phyloP scores from a whole-genome alignment of 2,888 invertebrate species.

The Orthonevra nobilis region DNA sequence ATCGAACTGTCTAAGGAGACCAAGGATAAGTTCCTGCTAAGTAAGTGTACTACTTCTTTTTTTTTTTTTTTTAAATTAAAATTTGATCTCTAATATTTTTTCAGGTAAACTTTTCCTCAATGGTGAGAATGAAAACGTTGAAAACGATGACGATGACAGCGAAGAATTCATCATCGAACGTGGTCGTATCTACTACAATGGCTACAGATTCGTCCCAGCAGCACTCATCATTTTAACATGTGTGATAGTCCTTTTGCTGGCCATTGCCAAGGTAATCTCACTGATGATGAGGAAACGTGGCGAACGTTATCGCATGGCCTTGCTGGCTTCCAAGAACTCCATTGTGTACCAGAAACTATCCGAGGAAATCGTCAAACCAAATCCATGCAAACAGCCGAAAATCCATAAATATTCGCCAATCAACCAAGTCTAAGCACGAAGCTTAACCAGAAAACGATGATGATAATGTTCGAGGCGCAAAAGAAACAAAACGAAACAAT shows the following conservation, averaged over 20 bases:
- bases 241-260: conserved; percentile 82
- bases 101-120: conserved; percentile 75
- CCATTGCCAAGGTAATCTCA: conserved; percentile 82
- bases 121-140: conserved; percentile 72
- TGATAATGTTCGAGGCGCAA: conserved; percentile 58
- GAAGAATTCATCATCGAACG: conserved; percentile 79
- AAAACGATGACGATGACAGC: conserved; percentile 71
- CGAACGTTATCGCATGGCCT: conserved; percentile 80
- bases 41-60: conserved; percentile 72
- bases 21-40: conserved; percentile 75
- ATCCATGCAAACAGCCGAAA: conserved; percentile 83
- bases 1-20: conserved; percentile 76
- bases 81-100: conserved; percentile 3
- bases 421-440: conserved; percentile 79
- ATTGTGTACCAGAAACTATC: conserved; percentile 89
- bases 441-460: conserved; percentile 12
- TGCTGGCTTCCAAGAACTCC: conserved; percentile 79
- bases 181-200: conserved; percentile 79
- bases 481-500: conserved; percentile 48
- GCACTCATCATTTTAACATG: conserved; percentile 82
- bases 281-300: conserved; percentile 81
- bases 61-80: background rate
- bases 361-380: conserved; percentile 86
- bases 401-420: conserved; percentile 84
- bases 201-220: conserved; percentile 82